Conservation (phyloP, 1,140 invertebrate genomes). For the Carposina sasakii region DNA sequence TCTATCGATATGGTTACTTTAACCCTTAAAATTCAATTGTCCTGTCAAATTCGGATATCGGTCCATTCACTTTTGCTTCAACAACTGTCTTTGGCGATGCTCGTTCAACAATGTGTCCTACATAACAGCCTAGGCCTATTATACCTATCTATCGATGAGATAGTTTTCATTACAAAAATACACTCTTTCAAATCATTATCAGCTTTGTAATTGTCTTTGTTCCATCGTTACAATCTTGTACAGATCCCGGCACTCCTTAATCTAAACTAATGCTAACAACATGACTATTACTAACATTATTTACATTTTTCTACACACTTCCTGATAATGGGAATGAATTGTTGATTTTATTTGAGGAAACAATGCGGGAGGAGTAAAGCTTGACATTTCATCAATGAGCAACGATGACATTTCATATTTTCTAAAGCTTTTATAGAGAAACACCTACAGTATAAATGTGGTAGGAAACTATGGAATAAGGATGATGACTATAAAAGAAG, state of each 20-base stretch:
- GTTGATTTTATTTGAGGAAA: no score
- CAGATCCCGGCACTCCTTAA: slow-evolving; percentile 55
- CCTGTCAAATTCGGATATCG: slow-evolving; percentile 44
- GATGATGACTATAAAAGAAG: no score
- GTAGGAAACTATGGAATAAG: no score
- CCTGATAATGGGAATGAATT: slow-evolving; percentile 38
- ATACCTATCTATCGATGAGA: slow-evolving; percentile 44
- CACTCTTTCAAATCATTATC: slow-evolving; percentile 51
- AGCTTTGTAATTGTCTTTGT: no score
- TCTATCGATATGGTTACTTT: slow-evolving; percentile 65
- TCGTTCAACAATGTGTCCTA: slow-evolving; percentile 40
- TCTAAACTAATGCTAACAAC: slow-evolving; percentile 53
- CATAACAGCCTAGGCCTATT: slow-evolving; percentile 57
- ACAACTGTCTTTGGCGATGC: slow-evolving; percentile 37
- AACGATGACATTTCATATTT: no score
- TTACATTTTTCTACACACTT: slow-evolving; percentile 65
- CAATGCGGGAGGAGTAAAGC: slow-evolving; percentile 42
- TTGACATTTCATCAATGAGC: slow-evolving; percentile 71
- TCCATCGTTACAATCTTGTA: slow-evolving; percentile 38
- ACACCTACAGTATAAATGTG: no score
- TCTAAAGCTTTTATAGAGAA: no score
- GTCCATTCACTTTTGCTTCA: slow-evolving; percentile 30
- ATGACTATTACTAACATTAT: slow-evolving; percentile 47
- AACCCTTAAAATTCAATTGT: slow-evolving; percentile 40
- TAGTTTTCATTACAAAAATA: slow-evolving; percentile 67